phyloP scores from a whole-genome alignment of 2,888 invertebrate genomes.

The Drosophila infuscata region DNA sequence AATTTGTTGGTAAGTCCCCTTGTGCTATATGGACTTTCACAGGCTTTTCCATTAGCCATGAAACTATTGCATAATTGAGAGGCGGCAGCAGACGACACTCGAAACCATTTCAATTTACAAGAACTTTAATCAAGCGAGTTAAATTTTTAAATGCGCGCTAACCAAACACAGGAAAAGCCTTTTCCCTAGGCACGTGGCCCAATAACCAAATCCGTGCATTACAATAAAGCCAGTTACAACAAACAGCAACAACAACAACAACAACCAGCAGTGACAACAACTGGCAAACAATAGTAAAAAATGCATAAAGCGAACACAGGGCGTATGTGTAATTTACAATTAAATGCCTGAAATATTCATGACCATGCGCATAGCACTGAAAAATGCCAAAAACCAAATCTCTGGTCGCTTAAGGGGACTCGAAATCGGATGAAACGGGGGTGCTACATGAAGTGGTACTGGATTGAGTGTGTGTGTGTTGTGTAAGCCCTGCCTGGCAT shows the following conservation, averaged over 20 bases:
- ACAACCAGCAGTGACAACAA: constrained; percentile 21
- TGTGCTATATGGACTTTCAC: constrained; percentile 11
- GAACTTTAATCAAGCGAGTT: constrained; percentile 60
- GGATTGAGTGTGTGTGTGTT: background rate
- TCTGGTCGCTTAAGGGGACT: constrained; percentile 52
- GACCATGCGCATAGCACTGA: constrained; percentile 32
- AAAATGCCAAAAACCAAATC: constrained; percentile 61
- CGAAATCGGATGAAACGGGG: background rate
- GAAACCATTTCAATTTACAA: constrained; percentile 40
- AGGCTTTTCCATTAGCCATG: constrained; percentile 38
- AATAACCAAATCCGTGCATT: constrained; percentile 69
- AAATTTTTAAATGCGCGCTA: constrained; percentile 52
- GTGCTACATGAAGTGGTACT: background rate
- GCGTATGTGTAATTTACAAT: constrained; percentile 81
- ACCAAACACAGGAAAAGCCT: constrained; percentile 15
- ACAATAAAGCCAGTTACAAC: constrained; percentile 32
- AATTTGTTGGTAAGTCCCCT: constrained; percentile 9
- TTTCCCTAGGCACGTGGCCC: constrained; percentile 57
- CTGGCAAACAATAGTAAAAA: constrained; percentile 64
- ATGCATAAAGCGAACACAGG: constrained; percentile 65
- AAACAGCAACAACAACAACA: constrained; percentile 1
- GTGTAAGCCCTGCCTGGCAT: constrained; percentile 34
- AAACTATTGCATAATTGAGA: constrained; percentile 48
- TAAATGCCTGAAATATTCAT: constrained; percentile 76
- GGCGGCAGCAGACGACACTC: constrained; percentile 13